These are phyloP conservation scores for Andricus grossulariae DNA, from an alignment of 1,140 invertebrate species.

Conservation along the genomic window DNA sequence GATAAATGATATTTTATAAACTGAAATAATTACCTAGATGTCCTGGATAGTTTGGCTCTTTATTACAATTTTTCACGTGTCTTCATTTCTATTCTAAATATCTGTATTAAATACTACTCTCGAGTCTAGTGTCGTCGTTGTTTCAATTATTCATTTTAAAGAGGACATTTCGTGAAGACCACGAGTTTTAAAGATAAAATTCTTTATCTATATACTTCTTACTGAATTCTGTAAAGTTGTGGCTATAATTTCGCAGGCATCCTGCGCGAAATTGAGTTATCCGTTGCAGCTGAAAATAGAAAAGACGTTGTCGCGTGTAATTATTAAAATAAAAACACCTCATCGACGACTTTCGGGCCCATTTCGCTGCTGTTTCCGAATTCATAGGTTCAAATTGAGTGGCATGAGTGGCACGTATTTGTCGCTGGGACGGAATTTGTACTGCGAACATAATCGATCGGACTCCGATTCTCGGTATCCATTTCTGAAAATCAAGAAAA, in stretches of 20 bases:
- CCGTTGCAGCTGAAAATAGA: conserved; percentile 26
- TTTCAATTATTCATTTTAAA: too few relatives aligned
- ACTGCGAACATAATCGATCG: conserved; percentile 78
- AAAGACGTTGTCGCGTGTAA: neutral
- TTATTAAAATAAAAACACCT: neutral
- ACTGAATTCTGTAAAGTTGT: neutral
- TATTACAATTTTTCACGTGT: too few relatives aligned
- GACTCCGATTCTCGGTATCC: conserved; percentile 78
- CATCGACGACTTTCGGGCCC: conserved; percentile 33
- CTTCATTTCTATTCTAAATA: too few relatives aligned
- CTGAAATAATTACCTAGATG: too few relatives aligned
- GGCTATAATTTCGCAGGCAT: conserved; percentile 33
- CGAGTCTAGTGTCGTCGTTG: too few relatives aligned
- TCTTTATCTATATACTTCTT: neutral
- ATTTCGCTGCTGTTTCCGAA: conserved; percentile 6
- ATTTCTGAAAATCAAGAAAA: conserved; percentile 71
- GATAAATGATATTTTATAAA: too few relatives aligned
- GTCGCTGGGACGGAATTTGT: conserved; percentile 80
- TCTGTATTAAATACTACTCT: too few relatives aligned
- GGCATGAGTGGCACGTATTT: conserved; percentile 77
- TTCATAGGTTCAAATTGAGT: conserved; percentile 63
- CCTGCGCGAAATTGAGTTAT: conserved; percentile 34
- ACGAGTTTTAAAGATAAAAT: too few relatives aligned
- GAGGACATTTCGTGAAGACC: too few relatives aligned
- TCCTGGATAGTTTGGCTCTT: too few relatives aligned